Evolutionary conservation across 2,888 invertebrate genomes (phyloP).

Genomic region (Leptothorax acervorum): DNA sequence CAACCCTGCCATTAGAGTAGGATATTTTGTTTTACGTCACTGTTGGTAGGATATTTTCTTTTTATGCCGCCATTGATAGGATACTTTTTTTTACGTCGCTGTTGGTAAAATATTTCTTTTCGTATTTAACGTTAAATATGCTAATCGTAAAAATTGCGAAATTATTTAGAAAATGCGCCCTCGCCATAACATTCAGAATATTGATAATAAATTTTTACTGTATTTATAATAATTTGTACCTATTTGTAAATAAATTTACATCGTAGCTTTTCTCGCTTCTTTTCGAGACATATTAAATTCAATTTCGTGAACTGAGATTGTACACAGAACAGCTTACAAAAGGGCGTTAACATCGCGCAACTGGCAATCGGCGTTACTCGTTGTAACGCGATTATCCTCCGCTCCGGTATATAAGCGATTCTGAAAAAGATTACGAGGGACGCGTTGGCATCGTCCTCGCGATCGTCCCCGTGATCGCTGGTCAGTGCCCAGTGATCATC

Average conservation of each 20-base stretch:
- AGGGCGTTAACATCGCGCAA: not conserved
- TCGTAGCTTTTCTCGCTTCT: not conserved
- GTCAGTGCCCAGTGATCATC: not conserved
- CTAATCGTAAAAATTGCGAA: too few species aligned
- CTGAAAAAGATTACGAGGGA: conserved; percentile 14
- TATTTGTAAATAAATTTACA: not conserved
- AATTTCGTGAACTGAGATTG: not conserved
- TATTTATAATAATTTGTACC: not conserved
- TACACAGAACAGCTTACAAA: not conserved
- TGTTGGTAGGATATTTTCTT: too few species aligned
- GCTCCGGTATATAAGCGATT: not conserved
- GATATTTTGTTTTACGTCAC: too few species aligned
- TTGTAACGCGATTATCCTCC: not conserved
- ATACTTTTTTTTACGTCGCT: too few species aligned
- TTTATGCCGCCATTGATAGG: too few species aligned
- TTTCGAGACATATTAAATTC: not conserved
- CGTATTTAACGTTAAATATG: too few species aligned
- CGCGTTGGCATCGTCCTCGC: conserved; percentile 3
- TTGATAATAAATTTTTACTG: too few species aligned
- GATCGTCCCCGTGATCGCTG: conserved; percentile 7
- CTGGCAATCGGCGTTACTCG: not conserved
- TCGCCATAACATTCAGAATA: too few species aligned
- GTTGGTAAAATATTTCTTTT: too few species aligned
- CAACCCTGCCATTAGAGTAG: too few species aligned
- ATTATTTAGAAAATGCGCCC: too few species aligned